phyloP scores from a whole-genome alignment of 2,113 vertebrate genomes.

The Gobio gobio region DNA sequence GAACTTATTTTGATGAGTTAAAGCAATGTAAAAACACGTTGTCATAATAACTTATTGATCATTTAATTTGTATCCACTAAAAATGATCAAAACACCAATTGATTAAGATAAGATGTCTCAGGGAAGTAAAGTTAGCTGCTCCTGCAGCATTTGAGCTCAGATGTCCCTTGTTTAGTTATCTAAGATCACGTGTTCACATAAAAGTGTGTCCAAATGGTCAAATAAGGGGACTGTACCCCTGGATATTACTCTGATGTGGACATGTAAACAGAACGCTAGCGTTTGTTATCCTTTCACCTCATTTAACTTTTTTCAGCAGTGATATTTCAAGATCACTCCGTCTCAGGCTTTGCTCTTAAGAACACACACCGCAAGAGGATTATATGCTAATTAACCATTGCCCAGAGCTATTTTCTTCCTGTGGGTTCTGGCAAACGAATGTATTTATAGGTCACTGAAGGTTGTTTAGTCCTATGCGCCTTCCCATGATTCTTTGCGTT shows the following conservation, averaged over 20 bases:
- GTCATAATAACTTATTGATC: no score
- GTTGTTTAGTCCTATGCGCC: slow-evolving; percentile 12
- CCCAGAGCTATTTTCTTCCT: slow-evolving; percentile 46
- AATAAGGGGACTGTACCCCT: neutral
- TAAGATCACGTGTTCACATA: neutral
- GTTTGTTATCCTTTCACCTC: neutral
- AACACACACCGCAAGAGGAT: slow-evolving; percentile 44
- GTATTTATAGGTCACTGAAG: slow-evolving; percentile 47
- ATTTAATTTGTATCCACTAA: neutral
- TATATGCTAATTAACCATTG: slow-evolving; percentile 48
- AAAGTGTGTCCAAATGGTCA: neutral
- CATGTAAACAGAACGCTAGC: neutral
- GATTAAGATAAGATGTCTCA: neutral
- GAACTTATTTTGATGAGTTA: no score
- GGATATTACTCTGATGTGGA: neutral
- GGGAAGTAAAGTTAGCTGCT: neutral
- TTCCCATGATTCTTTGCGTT: neutral
- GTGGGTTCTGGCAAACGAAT: neutral
- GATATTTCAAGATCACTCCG: slow-evolving; percentile 13
- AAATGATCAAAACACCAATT: neutral
- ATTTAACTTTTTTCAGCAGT: slow-evolving; percentile 11
- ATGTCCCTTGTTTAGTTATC: neutral
- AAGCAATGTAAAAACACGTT: no score
- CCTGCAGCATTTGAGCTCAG: neutral
- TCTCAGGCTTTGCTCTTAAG: slow-evolving; percentile 44